Evolutionary conservation across 2,888 invertebrate genomes (phyloP).

Genomic region (Lasioglossum marginatum): DNA sequence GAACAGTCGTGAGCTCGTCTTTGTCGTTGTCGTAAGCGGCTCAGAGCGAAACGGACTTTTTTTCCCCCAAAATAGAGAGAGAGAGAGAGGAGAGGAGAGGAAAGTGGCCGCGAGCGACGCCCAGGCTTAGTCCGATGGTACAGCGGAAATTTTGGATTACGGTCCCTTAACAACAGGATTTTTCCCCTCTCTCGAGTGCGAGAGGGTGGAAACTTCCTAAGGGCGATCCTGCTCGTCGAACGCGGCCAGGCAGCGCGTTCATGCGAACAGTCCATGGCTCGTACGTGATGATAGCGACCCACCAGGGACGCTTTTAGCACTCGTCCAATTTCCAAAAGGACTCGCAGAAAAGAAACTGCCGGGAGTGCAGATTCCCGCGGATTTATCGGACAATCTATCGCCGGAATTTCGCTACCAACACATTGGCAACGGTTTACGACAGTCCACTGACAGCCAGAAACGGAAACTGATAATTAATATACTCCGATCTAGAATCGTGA

Average conservation of each 20-base stretch:
- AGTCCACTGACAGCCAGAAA: background rate
- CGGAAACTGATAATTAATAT: background rate
- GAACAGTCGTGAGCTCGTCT: constrained; percentile 26
- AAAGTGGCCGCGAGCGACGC: constrained; percentile 46
- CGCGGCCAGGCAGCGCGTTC: constrained; percentile 30
- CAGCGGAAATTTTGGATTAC: constrained; percentile 67
- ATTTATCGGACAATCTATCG: constrained; percentile 26
- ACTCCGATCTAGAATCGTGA: no score
- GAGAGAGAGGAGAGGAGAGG: background rate
- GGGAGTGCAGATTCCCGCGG: background rate
- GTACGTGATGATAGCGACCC: constrained; percentile 68
- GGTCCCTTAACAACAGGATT: constrained; percentile 53
- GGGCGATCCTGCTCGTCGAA: constrained; percentile 25
- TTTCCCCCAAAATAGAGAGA: background rate
- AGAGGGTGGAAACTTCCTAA: constrained; percentile 21
- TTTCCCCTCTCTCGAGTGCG: constrained; percentile 35
- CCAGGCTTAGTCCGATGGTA: constrained; percentile 50
- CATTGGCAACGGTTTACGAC: background rate
- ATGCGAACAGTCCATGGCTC: constrained; percentile 31
- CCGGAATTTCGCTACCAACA: constrained; percentile 15
- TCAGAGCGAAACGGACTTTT: constrained; percentile 48
- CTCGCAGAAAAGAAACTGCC: constrained; percentile 64
- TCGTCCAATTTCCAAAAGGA: constrained; percentile 86
- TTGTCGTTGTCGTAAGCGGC: constrained; percentile 62
- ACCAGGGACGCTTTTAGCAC: constrained; percentile 83